Evolutionary conservation across 1,140 invertebrate genomes (phyloP).

Genomic region (Lethrus apterus): DNA sequence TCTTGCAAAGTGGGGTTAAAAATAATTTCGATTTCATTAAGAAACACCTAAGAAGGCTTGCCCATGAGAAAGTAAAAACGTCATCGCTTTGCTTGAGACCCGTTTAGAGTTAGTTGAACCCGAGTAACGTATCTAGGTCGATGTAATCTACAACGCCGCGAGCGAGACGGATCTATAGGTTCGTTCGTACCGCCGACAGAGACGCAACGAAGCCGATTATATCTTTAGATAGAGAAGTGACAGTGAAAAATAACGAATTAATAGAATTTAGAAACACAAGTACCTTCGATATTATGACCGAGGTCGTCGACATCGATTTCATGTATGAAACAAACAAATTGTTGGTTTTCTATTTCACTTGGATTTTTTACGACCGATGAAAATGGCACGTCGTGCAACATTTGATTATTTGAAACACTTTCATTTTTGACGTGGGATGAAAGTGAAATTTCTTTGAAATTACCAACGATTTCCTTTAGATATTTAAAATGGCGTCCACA

Average conservation of each 20-base stretch:
- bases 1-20: slow-evolving; percentile 11
- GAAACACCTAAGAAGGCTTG: slow-evolving; percentile 11
- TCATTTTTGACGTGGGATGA: no score
- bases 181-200: slow-evolving; percentile 13
- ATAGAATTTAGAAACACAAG: slow-evolving; percentile 17
- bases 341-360: neutral
- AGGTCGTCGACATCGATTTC: slow-evolving; percentile 25
- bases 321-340: slow-evolving; percentile 18
- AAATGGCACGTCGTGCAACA: no score
- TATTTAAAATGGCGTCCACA: no score
- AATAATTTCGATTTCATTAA: slow-evolving; percentile 13
- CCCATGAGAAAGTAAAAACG: slow-evolving; percentile 14
- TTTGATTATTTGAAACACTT: no score
- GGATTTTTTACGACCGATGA: no score
- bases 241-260: slow-evolving; percentile 32
- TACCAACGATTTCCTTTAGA: no score
- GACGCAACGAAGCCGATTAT: slow-evolving; percentile 18
- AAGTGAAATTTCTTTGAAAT: no score
- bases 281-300: slow-evolving; percentile 5
- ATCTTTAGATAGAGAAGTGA: slow-evolving; percentile 29
- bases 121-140: slow-evolving; percentile 10
- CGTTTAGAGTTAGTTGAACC: slow-evolving; percentile 14
- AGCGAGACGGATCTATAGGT: no score
- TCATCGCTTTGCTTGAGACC: slow-evolving; percentile 1
- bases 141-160: no score